Conservation (phyloP, 2,113 vertebrate genomes). For the Dermatemys mawii region DNA sequence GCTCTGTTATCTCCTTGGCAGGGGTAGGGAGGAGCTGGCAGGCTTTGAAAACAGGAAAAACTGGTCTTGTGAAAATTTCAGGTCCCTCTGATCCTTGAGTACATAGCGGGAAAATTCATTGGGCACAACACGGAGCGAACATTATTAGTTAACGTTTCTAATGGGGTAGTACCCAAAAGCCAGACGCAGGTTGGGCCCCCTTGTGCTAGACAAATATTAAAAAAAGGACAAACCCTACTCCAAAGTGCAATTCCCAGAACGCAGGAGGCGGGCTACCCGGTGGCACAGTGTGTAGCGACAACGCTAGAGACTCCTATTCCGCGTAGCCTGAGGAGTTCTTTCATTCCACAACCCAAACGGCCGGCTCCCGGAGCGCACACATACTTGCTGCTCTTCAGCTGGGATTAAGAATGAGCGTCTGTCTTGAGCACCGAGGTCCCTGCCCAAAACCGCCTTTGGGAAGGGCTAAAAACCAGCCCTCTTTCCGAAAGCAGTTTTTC, state of each 20-base stretch:
- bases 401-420: not conserved
- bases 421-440: not conserved
- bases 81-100: not conserved
- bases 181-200: not conserved
- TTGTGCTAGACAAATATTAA: not conserved
- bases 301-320: not conserved
- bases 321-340: not conserved
- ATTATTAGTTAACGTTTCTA: not conserved
- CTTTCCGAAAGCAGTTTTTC: not conserved
- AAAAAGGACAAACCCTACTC: not conserved
- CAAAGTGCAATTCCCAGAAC: not conserved
- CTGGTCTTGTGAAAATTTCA: not conserved
- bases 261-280: not conserved
- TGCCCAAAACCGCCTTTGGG: not conserved
- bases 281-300: too few species aligned
- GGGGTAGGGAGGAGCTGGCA: not conserved
- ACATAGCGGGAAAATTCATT: not conserved
- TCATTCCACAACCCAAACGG: not conserved
- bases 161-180: too few species aligned
- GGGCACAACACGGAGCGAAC: not conserved
- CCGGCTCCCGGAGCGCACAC: not conserved
- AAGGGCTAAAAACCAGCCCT: not conserved
- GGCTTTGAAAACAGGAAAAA: slow-evolving; percentile 56
- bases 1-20: not conserved
- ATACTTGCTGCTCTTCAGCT: fast-evolving